Base-by-base conservation (phyloP, 2,797 vertebrate species). In the Limosa lapponica region DNA sequence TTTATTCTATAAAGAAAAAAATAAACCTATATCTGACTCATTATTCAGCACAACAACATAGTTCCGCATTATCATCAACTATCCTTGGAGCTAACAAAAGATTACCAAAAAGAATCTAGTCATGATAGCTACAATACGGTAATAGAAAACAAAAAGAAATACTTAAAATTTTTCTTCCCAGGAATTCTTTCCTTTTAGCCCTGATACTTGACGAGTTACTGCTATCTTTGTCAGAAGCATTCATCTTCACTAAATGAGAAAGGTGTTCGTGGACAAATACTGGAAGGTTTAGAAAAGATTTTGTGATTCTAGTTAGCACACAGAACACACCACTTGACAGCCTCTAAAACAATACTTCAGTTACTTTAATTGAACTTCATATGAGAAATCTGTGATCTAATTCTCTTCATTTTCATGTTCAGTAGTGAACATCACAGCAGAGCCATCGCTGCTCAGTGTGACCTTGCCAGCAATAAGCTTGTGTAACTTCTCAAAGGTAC, bases 391-490 rank as follows among this genome's bases (percentile, higher is more conserved):
- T 48, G 36, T 16, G 25, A 37, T 39, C n/a, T 85, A 82, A 46
- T 86, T 59, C 28, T 91, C 87, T 51, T 96, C 73, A 11, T 92
- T 43, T 89, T 97, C 82, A 18, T 61, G 30, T 5, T 96, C 97
- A 90, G 73, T 72, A 59, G n/a, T 72, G 5, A 99, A 16, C 28
- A 98, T 70, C 75, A 99, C 86, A 11, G 98, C 98, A 24, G 97
- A 98, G 11, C 98, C 96, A 4, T 99, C 98, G 8, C 93, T 96
- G 83, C 95, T 99, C 51, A 99, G 94, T 9, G 81, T 66, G 16
- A 99, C 96, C 14, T 88, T 91, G 8, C 97, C 98, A 43, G 93
- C 95, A 74, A 99, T 96, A 20, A 98, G 87, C 22, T 91, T 93
- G 52, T 94, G 46, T 46, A 99, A 98, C 16, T 93, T 97, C 66